Evolutionary conservation across 2,113 vertebrate species (phyloP).

Genomic region (Oenanthe oenanthe): DNA sequence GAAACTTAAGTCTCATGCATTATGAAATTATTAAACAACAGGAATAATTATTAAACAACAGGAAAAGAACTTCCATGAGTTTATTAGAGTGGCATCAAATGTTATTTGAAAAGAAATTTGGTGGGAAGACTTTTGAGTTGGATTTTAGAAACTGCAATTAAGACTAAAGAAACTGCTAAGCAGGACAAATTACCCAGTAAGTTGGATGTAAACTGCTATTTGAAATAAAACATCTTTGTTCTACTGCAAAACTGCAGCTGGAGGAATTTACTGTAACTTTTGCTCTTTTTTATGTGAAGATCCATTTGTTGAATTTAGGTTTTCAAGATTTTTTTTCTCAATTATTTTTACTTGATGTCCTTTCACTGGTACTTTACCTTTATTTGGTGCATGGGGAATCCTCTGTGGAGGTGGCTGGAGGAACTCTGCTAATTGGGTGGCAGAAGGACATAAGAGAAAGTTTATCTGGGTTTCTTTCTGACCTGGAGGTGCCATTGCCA

Average conservation of each 20-base stretch:
- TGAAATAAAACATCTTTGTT: neutral
- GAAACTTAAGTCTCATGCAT: neutral
- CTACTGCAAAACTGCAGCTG: neutral
- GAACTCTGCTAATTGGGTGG: constrained; percentile 47
- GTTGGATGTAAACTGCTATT: neutral
- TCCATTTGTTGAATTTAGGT: neutral
- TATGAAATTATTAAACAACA: neutral
- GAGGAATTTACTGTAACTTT: neutral
- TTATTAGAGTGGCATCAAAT: accelerated
- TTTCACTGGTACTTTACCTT: constrained; percentile 45
- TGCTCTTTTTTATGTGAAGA: neutral
- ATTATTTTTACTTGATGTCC: neutral
- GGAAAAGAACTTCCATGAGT: neutral
- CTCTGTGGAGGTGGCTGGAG: neutral
- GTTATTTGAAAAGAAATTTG: neutral
- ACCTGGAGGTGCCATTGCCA: constrained; percentile 20
- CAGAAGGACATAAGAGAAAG: constrained; percentile 43
- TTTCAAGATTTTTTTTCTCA: neutral
- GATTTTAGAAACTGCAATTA: neutral
- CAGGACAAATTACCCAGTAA: neutral
- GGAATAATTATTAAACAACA: neutral
- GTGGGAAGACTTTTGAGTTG: neutral
- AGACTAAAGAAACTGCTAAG: neutral
- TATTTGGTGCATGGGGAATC: neutral
- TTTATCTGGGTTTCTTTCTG: neutral